These are phyloP conservation scores for Microtus montanus DNA, from an alignment of 2,113 vertebrate species.

Conservation along the genomic window DNA sequence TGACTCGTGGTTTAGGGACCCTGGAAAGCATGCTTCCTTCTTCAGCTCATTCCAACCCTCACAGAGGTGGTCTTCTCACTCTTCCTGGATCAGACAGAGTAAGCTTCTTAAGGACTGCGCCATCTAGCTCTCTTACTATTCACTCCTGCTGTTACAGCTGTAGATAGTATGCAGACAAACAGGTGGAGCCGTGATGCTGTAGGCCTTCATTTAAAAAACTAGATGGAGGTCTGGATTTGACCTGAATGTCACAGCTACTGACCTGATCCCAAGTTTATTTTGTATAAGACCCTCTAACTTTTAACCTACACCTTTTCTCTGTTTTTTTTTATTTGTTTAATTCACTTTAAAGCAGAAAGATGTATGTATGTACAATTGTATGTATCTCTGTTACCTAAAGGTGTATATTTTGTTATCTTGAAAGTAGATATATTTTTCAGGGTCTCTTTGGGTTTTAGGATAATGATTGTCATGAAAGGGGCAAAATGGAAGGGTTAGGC, in stretches of 20 bases:
- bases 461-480: background rate
- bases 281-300: constrained; percentile 34
- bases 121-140: background rate
- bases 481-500: background rate
- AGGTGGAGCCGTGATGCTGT: background rate
- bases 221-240: background rate
- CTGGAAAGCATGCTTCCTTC: constrained; percentile 21
- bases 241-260: background rate
- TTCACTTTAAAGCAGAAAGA: constrained; percentile 56
- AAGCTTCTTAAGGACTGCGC: background rate
- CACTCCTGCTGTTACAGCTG: background rate
- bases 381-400: constrained; percentile 56
- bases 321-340: background rate
- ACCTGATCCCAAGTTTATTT: constrained; percentile 10
- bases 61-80: background rate
- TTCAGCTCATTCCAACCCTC: background rate
- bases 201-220: constrained; percentile 17
- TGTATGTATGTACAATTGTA: constrained; percentile 3
- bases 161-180: background rate
- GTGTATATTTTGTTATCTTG: constrained; percentile 45
- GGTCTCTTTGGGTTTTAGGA: constrained; percentile 3
- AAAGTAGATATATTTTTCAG: background rate
- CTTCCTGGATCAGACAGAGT: constrained; percentile 22
- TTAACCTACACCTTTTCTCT: constrained; percentile 1
- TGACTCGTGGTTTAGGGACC: constrained; percentile 24